Evolutionary conservation across 2,797 vertebrate genomes (phyloP).

Genomic region (Sternotherus odoratus): DNA sequence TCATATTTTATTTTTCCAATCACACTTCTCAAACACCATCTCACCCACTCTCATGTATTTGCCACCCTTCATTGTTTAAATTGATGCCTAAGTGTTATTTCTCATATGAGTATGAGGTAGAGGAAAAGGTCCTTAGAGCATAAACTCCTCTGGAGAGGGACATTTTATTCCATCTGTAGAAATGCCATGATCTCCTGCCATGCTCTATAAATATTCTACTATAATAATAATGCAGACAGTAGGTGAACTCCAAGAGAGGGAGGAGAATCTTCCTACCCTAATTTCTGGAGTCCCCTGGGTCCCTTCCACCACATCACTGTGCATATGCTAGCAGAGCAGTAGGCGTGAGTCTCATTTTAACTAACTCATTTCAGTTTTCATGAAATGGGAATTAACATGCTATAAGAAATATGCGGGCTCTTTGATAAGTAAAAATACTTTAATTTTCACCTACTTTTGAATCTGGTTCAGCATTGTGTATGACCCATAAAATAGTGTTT

Average conservation of each 20-base stretch:
- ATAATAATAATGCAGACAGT: background rate
- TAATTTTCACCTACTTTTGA: conserved; percentile 34
- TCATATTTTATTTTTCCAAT: background rate
- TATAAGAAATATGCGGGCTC: background rate
- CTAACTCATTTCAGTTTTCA: conserved; percentile 51
- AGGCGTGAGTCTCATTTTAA: conserved; percentile 32
- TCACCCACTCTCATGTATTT: background rate
- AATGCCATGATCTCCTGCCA: background rate
- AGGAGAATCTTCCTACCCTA: conserved; percentile 30
- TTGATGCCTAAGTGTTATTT: background rate
- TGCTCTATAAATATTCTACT: background rate
- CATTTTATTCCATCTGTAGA: background rate
- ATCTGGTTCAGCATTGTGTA: background rate
- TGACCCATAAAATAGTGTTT: conserved; percentile 9
- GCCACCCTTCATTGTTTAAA: background rate
- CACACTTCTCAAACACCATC: background rate
- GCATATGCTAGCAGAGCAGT: background rate
- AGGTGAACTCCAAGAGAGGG: background rate
- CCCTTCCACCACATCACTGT: conserved; percentile 21
- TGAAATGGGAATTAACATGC: conserved; percentile 46
- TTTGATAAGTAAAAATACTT: conserved; percentile 46
- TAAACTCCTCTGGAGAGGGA: background rate
- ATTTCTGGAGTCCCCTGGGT: background rate
- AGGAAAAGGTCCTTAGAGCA: background rate
- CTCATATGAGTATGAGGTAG: background rate